phyloP scores from a whole-genome alignment of 2,113 vertebrate species.

The Bujurquina vittata region DNA sequence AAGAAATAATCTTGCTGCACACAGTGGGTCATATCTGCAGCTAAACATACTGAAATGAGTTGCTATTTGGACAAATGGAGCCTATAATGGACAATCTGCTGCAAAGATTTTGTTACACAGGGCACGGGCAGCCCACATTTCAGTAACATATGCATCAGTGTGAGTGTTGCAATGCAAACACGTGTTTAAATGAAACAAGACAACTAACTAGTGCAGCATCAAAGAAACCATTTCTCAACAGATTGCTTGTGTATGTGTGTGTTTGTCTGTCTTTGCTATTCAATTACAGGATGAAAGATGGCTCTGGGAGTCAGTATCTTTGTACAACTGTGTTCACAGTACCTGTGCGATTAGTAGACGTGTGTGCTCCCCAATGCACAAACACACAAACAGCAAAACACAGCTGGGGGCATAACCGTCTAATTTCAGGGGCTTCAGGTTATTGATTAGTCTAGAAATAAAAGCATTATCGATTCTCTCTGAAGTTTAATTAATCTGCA shows the following conservation, averaged over 20 bases:
- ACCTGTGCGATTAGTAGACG: slow-evolving; percentile 32
- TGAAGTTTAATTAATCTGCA: slow-evolving; percentile 74
- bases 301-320: slow-evolving; percentile 39
- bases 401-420: slow-evolving; percentile 32
- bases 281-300: slow-evolving; percentile 64
- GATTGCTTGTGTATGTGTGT: background rate
- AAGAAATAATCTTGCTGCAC: background rate
- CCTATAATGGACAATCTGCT: background rate
- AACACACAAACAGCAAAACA: slow-evolving; percentile 23
- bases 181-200: slow-evolving; percentile 36
- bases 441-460: slow-evolving; percentile 64
- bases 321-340: slow-evolving; percentile 32
- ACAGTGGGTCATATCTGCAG: background rate
- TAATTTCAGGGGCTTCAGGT: slow-evolving; percentile 63
- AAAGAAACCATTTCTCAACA: slow-evolving; percentile 47
- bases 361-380: background rate
- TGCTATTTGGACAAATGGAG: slow-evolving; percentile 14
- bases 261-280: slow-evolving; percentile 36
- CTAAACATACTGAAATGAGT: background rate
- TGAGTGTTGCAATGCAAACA: background rate
- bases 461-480: slow-evolving; percentile 65
- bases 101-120: background rate
- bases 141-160: slow-evolving; percentile 1
- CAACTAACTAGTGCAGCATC: slow-evolving; percentile 36
- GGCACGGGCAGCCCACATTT: background rate